Evolutionary conservation across 1,140 invertebrate species (phyloP).

Genomic region (Galendromus occidentalis): DNA sequence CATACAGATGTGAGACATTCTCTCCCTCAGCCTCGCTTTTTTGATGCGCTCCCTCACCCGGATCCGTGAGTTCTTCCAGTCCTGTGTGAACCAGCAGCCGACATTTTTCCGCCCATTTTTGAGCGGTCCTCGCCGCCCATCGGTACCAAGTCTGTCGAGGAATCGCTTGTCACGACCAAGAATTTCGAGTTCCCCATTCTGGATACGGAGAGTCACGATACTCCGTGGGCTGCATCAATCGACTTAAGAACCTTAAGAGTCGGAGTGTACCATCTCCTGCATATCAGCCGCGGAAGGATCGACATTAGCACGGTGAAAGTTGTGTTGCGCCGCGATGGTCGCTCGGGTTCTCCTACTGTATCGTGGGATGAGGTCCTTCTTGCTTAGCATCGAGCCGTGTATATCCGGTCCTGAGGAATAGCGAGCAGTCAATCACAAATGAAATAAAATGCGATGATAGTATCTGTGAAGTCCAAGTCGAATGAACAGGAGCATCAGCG

Average conservation of each 20-base stretch:
- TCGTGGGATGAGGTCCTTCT: slow-evolving; percentile 16
- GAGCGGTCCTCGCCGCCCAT: slow-evolving; percentile 44
- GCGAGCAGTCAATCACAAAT: too few species aligned
- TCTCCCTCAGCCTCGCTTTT: slow-evolving; percentile 40
- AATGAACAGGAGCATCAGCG: too few species aligned
- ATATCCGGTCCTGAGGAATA: slow-evolving; percentile 14
- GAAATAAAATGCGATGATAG: too few species aligned
- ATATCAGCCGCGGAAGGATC: slow-evolving; percentile 52
- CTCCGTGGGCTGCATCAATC: neutral
- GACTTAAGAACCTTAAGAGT: neutral
- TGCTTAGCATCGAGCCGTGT: slow-evolving; percentile 17
- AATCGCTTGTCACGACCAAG: neutral
- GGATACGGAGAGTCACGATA: neutral
- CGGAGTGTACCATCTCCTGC: slow-evolving; percentile 47
- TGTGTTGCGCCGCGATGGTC: slow-evolving; percentile 52
- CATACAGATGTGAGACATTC: slow-evolving; percentile 23
- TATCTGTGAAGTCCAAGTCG: too few species aligned
- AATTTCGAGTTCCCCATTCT: neutral
- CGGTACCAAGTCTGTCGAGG: slow-evolving; percentile 44
- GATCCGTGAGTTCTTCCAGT: neutral
- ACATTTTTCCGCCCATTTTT: slow-evolving; percentile 50
- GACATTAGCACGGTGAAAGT: slow-evolving; percentile 51
- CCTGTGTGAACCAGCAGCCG: slow-evolving; percentile 39
- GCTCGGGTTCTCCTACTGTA: slow-evolving; percentile 22
- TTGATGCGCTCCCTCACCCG: slow-evolving; percentile 34